Evolutionary conservation across 2,888 invertebrate species (phyloP), one percentile per base, ranked within the genome.

Genomic region (Lissocephala sabroskyi): DNA sequence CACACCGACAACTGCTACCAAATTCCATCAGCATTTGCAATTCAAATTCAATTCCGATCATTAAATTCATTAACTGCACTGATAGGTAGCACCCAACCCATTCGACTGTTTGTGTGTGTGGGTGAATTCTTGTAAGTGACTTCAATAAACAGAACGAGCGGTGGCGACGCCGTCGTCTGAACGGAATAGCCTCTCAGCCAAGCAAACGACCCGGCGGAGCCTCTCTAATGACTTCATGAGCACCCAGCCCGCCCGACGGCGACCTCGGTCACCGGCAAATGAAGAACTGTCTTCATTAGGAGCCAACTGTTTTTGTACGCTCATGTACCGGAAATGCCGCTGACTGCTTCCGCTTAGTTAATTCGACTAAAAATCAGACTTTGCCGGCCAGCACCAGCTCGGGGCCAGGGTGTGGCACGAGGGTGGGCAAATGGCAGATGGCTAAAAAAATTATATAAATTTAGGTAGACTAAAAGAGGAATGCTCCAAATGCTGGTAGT

Each of bases 51-150:
- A 59, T 78, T 73, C 52, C 48, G 55, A 53, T 62, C 76, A 73
- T 78, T 73, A 78, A 78, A 73, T 79, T 78, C 73, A 78, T 73
- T 73, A 78, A 65, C 62, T 70, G 62, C 79, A 71, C 76, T 78
- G 68, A 71, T 44, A 49, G n/a, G n/a, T 7, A 47, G 52, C 57
- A 44, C 47, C 59, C 46, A 54, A 53, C 45, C 49, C 48, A 46
- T 41, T 13, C 28, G 49, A 28, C 18, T 18, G 13, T 37, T 18
- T 19, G n/a, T n/a, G n/a, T n/a, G n/a, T n/a, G n/a, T n/a, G n/a
- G n/a, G 37, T 37, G 17, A 13, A 47, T 33, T 42, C 35, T 46
- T 19, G 41, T 26, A 43, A 33, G 40, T 11, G 11, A 28, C 29
- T 28, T 32, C 48, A 50, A 48, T 52, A 52, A 65, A 49, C 33